Evolutionary conservation across 2,888 invertebrate genomes (phyloP).

Genomic region (Cantharis rustica): DNA sequence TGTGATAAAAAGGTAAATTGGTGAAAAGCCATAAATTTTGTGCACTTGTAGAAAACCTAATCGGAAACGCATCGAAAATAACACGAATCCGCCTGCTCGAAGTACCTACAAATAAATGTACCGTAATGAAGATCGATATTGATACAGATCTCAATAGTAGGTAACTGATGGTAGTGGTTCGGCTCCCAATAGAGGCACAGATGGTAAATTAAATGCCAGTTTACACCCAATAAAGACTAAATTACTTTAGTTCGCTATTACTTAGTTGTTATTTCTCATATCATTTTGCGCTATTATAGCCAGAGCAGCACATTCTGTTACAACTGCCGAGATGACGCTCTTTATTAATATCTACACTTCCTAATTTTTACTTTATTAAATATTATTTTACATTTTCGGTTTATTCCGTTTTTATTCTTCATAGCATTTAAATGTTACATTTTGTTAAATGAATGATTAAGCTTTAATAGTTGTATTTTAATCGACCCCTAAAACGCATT

Average conservation of each 20-base stretch:
- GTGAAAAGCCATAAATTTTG: slow-evolving; percentile 21
- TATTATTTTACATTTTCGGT: neutral
- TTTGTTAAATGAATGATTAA: neutral
- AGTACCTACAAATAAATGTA: slow-evolving; percentile 20
- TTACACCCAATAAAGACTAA: slow-evolving; percentile 37
- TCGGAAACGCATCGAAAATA: slow-evolving; percentile 26
- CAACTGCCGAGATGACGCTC: slow-evolving; percentile 13
- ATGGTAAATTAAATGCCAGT: slow-evolving; percentile 36
- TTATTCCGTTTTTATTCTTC: neutral
- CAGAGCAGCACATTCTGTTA: slow-evolving; percentile 9
- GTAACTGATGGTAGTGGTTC: slow-evolving; percentile 21
- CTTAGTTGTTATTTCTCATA: slow-evolving; percentile 33
- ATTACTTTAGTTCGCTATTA: slow-evolving; percentile 32
- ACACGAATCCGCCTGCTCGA: slow-evolving; percentile 14
- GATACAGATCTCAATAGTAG: slow-evolving; percentile 32
- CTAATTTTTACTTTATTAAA: slow-evolving; percentile 10
- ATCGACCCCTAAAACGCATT: neutral
- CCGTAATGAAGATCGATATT: slow-evolving; percentile 30
- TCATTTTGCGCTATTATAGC: slow-evolving; percentile 21
- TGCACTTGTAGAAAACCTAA: slow-evolving; percentile 21
- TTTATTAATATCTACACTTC: slow-evolving; percentile 12
- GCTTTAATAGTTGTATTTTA: neutral
- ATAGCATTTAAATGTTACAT: too few species aligned
- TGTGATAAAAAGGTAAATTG: slow-evolving; percentile 23
- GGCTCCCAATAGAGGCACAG: slow-evolving; percentile 26